Base-by-base conservation (phyloP, 1,140 invertebrate genomes). In the Bombus haemorrhoidalis region DNA sequence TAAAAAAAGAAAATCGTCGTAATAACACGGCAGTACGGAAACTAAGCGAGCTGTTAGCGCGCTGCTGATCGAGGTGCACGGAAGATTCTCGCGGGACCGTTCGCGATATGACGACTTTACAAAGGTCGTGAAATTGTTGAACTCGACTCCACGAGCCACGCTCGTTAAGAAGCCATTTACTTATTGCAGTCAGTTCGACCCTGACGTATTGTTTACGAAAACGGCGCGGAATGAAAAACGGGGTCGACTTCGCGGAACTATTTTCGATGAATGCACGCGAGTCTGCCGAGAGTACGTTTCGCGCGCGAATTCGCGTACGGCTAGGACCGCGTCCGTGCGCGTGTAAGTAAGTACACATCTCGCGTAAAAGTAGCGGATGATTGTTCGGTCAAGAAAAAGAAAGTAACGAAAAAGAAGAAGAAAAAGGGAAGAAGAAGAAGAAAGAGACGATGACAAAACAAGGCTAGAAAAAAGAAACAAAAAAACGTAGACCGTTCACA, bases 171-270 rank as follows among this genome's bases (percentile, higher is more conserved):
- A 78, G 81, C 72, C 74, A 84, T 80, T 79, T 79, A 79, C 83
- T 79, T 80, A 84, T 84, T 84, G 66, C 66, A 59, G 22, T 80
- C 68, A 80, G 76, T 80, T 77, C 83, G 76, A 84, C 83, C 75
- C 83, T 84, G 66, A 32, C 37, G 39, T 62, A 79, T 84, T 72
- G 75, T 84, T 84, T 79, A 72, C 66, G 66, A 59, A 79, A 77
- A 39, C 47, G 75, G 12, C n/a, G 15, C 3, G 32, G 39, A 34
- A 57, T 6, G 66, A 72, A 79, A 79, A 84, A 79, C 53, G 39
- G 66, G 83, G 83, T 72, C 83, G 76, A 62, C 22, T 37, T 71
- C 66, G 22, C 47, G 66, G 75, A 79, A 79, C 53, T 59, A 80
- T 62, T 43, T 80, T 57, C 39, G 32, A 28, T 32, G 53, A 39